Percentiles rank a stretch among this genome's conserved stretches.
phyloP scores from a whole-genome alignment of 92 coral and sea anemone genomes.

The Plumapathes pennacea region DNA sequence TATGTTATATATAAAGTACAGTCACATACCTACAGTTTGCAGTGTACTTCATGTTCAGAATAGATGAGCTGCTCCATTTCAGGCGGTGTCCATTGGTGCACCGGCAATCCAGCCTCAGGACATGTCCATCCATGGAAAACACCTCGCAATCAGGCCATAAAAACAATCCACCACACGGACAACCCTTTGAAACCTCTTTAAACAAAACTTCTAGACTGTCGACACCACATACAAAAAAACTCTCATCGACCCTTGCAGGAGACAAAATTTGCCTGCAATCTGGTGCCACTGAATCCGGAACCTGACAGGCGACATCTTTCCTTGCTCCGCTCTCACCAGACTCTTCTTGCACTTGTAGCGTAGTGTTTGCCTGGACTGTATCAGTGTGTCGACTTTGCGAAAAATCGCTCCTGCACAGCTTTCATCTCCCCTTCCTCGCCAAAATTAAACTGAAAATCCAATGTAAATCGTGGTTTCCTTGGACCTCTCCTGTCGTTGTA shows the following conservation, averaged over 20 bases:
- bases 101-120: neutral
- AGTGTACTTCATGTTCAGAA: slow-evolving; percentile 6
- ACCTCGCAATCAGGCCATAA: neutral
- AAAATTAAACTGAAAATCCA: no score
- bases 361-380: neutral
- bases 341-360: neutral
- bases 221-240: neutral
- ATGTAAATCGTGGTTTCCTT: no score
- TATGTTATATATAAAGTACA: no score
- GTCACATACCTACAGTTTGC: slow-evolving; percentile 12
- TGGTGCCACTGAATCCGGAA: neutral
- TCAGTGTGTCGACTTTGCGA: no score
- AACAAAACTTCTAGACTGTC: neutral
- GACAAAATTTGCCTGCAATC: slow-evolving; percentile 1
- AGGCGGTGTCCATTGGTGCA: slow-evolving; percentile 9
- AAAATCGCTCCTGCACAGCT: no score
- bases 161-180: neutral
- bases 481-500: no score
- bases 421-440: no score
- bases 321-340: neutral
- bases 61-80: slow-evolving; percentile 10
- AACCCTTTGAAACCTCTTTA: neutral
- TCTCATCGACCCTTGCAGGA: neutral
- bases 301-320: neutral
- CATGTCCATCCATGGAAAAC: neutral